Evolutionary conservation across 2,113 vertebrate species (phyloP), one percentile per base, ranked within the genome.

Genomic region (Pseudopodoces humilis): DNA sequence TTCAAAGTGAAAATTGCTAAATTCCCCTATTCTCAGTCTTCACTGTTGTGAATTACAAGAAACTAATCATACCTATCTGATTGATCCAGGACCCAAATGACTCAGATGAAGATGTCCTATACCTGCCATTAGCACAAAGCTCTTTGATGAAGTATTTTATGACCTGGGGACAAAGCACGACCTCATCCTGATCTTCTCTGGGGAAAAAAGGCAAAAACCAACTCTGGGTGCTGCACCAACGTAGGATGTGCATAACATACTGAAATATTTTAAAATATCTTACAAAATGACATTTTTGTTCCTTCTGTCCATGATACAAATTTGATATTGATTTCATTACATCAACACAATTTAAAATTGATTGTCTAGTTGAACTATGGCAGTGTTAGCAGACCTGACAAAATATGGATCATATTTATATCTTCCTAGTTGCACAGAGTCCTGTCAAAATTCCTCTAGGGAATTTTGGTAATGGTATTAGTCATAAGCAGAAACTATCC

Each of bases 401-500:
- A 84, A 94, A 75, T 83, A 41, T 52, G 18, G 41, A 90, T 58
- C 39, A 56, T 39, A 53, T 58, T 88, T 90, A 33, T 41, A 47
- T 58, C 10, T n/a, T 90, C 10, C 52, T 78, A 83, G 88, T 74
- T 90, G 55, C 46, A 65, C 15, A 39, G 17, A 86, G 46, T 46
- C 23, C 21, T 77, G 50, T 88, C 59, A 62, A 93, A 92, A 94
- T 94, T 92, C 79, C 90, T 88, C 30, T 37, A 37, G 68, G 71
- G 83, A 59, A 86, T 94, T 94, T 90, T 94, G 30, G 50, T 83
- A 94, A 83, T 6, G 3, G 18, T 74, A 31, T 97, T 96, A 95
- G 74, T 96, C 93, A 95, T 55, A 62, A 90, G 56, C 20, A 91
- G 95, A 97, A 97, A 95, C 93, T 90, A 77, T 93, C 79, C 59